Base-by-base conservation (phyloP, 1,140 invertebrate genomes). In the Coptotermes formosanus region DNA sequence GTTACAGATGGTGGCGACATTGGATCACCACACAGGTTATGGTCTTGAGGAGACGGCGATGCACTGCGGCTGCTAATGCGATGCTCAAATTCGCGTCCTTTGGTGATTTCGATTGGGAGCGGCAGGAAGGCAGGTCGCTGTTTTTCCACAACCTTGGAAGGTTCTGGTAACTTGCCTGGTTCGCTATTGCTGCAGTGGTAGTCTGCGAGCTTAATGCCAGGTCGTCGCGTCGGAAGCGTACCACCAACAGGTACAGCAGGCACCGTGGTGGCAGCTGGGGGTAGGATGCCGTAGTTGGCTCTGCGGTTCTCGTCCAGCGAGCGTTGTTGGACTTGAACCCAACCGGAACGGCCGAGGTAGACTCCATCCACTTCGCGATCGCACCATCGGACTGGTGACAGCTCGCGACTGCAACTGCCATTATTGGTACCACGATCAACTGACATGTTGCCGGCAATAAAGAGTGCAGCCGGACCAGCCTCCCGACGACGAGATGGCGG, bases 331-430 rank as follows among this genome's bases (percentile, higher is more conserved):
- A 94, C 93, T 87, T 94, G 93, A 11, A 93, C 93, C 93, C 93
- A 93, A 8, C 93, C 93, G 0, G 93, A 93, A 85, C 92, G 89
- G 2, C 92, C 92, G 11, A 94, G 87, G 87, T 93, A 94, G 11
- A 93, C 93, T 7, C 93, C 93, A 87, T 93, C 92, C 0, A 94
- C 93, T 88, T 94, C 93, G 7, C 91, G 89, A 87, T 94, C 93
- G 89, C 92, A 93, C 93, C 93, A 94, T 86, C 93, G 90, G 4
- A 94, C 93, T 12, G 93, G 93, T 1, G 93, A 94, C 44, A 94
- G 88, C 88, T 94, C 93, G 16, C 93, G 89, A 87, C 91, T 92
- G 87, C 90, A 91, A 59, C 43, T 83, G n/a, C 81, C 52, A 30
- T 83, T 64, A 85, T 86, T 75, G 84, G 84, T n/a, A n/a, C 82